Conservation (phyloP, 2,888 invertebrate genomes). For the Chrysotoxum bicinctum region DNA sequence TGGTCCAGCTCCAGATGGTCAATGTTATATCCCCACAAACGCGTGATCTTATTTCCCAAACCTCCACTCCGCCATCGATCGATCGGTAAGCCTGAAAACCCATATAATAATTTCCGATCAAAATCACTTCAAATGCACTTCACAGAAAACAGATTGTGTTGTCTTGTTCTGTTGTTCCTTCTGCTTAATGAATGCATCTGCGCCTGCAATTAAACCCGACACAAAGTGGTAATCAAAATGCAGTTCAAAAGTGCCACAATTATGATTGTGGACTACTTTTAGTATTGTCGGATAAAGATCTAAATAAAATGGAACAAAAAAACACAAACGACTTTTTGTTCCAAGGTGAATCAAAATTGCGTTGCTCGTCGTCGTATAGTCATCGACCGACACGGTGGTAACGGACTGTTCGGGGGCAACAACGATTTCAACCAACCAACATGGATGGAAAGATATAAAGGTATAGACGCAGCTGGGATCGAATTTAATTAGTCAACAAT, state of each 20-base stretch:
- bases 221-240: slow-evolving; percentile 69
- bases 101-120: slow-evolving; percentile 12
- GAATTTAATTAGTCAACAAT: slow-evolving; percentile 67
- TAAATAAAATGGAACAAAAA: not conserved
- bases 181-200: slow-evolving; percentile 32
- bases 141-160: not conserved
- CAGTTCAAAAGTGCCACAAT: slow-evolving; percentile 58
- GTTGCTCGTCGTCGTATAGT: not conserved
- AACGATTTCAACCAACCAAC: not conserved
- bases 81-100: not conserved
- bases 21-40: too few species aligned
- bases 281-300: not conserved
- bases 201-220: slow-evolving; percentile 35
- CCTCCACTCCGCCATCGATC: too few species aligned
- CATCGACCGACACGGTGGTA: not conserved
- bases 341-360: slow-evolving; percentile 34
- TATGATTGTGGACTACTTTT: slow-evolving; percentile 52
- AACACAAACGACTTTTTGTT: slow-evolving; percentile 15
- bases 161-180: not conserved
- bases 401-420: not conserved
- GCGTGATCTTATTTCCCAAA: too few species aligned
- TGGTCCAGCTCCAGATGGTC: too few species aligned
- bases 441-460: not conserved
- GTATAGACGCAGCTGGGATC: slow-evolving; percentile 40
- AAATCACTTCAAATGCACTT: slow-evolving; percentile 42